Percentiles rank a stretch among this genome's conserved stretches.
Evolutionary conservation across 2,888 invertebrate species (phyloP).

Genomic region (Archips crataeganus): DNA sequence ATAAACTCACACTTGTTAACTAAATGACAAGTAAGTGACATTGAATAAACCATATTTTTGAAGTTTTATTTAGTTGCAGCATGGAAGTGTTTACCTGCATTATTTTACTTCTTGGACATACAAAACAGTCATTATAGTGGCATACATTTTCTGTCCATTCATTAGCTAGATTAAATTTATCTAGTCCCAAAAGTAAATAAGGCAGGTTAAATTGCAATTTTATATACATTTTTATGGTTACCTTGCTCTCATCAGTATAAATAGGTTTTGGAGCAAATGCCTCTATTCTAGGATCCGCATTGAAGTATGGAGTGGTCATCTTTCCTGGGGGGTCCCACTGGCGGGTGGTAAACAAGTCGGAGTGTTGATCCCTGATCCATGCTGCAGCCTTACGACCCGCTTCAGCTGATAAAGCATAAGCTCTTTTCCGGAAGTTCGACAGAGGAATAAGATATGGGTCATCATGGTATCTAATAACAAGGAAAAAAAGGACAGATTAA

Average conservation of each 20-base stretch:
- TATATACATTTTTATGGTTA: conserved; percentile 49
- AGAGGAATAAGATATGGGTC: conserved; percentile 94
- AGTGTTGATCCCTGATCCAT: conserved; percentile 92
- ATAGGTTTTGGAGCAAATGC: conserved; percentile 89
- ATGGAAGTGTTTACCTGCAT: no score
- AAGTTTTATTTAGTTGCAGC: no score
- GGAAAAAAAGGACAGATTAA: no score
- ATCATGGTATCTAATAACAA: conserved; percentile 90
- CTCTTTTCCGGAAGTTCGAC: conserved; percentile 89
- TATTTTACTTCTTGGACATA: no score
- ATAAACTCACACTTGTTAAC: no score
- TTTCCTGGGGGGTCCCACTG: conserved; percentile 88
- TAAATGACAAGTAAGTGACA: no score
- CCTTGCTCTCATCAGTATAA: conserved; percentile 90
- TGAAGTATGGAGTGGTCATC: conserved; percentile 73
- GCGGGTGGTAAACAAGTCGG: conserved; percentile 88
- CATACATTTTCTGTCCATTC: no score
- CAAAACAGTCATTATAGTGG: no score
- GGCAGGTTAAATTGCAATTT: neutral
- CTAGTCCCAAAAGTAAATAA: no score
- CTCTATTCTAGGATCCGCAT: conserved; percentile 88
- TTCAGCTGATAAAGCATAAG: conserved; percentile 93
- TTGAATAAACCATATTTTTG: no score
- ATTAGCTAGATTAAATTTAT: neutral
- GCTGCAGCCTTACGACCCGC: conserved; percentile 94